These are phyloP conservation scores for Acanthochromis polyacanthus DNA, from an alignment of 2,113 vertebrate species.

Conservation along the genomic window DNA sequence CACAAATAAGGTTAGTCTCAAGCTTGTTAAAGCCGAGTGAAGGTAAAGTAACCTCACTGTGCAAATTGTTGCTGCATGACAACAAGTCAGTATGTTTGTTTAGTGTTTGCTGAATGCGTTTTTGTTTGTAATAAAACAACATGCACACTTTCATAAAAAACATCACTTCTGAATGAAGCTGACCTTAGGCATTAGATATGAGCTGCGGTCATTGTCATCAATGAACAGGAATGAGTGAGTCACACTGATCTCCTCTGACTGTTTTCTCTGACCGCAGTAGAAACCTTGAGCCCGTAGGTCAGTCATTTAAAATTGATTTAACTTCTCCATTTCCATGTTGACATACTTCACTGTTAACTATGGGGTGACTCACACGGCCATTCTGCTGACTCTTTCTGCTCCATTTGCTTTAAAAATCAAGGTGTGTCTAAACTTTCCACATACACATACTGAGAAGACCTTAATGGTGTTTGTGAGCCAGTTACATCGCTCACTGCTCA, in stretches of 20 bases:
- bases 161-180: not conserved
- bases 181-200: not conserved
- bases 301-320: slow-evolving; percentile 26
- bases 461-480: slow-evolving; percentile 10
- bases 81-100: not conserved
- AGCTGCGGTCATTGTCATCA: not conserved
- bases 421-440: slow-evolving; percentile 2
- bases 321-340: slow-evolving; percentile 18
- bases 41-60: slow-evolving; percentile 6
- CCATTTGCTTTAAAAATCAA: slow-evolving; percentile 25
- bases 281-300: slow-evolving; percentile 19
- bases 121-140: not conserved
- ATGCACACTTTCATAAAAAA: not conserved
- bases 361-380: slow-evolving; percentile 9
- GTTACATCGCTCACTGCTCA: not conserved
- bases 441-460: not conserved
- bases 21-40: slow-evolving; percentile 19
- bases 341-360: slow-evolving; percentile 10
- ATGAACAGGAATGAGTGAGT: not conserved
- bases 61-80: slow-evolving; percentile 9
- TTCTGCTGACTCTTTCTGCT: slow-evolving; percentile 4
- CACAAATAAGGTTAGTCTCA: slow-evolving; percentile 35
- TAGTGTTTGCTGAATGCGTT: not conserved
- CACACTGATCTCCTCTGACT: slow-evolving; percentile 4
- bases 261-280: not conserved